phyloP scores from a whole-genome alignment of 1,140 invertebrate genomes.

The Adelges cooleyi region DNA sequence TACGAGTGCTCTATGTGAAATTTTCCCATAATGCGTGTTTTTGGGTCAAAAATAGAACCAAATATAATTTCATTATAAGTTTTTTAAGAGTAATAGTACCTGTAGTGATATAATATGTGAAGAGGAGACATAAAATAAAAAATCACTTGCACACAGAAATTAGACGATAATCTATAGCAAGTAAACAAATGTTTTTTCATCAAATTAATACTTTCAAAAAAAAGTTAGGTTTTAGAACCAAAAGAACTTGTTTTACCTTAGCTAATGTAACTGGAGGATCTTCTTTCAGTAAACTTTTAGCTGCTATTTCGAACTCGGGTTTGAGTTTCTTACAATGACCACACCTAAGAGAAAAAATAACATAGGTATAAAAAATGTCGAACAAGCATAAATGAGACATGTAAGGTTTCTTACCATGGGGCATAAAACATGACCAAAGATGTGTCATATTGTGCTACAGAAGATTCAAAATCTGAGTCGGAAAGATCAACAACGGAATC shows the following conservation, averaged over 20 bases:
- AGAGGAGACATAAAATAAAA: too few relatives aligned
- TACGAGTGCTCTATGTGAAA: too few relatives aligned
- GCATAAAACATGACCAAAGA: slow-evolving; percentile 97
- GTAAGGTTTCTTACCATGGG: slow-evolving; percentile 74
- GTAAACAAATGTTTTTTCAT: too few relatives aligned
- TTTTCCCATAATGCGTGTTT: too few relatives aligned
- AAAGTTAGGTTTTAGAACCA: too few relatives aligned
- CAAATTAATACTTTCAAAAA: too few relatives aligned
- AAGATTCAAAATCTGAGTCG: slow-evolving; percentile 69
- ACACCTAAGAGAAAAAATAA: slow-evolving; percentile 50
- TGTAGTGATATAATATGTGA: too few relatives aligned
- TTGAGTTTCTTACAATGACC: slow-evolving; percentile 95
- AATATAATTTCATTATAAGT: too few relatives aligned
- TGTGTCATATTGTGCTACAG: slow-evolving; percentile 69
- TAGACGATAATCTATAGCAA: too few relatives aligned
- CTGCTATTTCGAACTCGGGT: slow-evolving; percentile 93
- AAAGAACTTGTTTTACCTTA: slow-evolving; percentile 51
- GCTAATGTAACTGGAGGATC: slow-evolving; percentile 83
- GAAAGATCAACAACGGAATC: slow-evolving; percentile 62
- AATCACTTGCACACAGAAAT: too few relatives aligned
- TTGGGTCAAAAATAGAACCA: too few relatives aligned
- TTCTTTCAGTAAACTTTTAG: slow-evolving; percentile 65
- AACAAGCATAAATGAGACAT: background rate
- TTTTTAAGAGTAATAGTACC: too few relatives aligned
- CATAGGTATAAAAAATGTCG: background rate